phyloP scores from a whole-genome alignment of 35 echinoderm and acorn worm genomes.

The Hemicentrotus pulcherrimus region DNA sequence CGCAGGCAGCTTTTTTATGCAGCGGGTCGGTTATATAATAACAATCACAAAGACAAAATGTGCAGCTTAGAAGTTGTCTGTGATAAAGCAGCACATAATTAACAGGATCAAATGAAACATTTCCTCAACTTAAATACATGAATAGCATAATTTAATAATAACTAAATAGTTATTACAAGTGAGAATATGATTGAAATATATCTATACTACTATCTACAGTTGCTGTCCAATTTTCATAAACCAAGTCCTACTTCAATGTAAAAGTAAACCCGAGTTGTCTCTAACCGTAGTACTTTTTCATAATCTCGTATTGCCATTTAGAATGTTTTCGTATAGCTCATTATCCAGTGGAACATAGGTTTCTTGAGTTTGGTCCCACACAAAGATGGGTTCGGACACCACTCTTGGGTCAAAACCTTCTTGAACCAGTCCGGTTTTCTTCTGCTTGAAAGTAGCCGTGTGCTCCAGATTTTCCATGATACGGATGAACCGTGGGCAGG shows the following conservation, averaged over 20 bases:
- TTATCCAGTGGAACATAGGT: constrained; percentile 68
- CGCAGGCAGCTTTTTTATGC: background rate
- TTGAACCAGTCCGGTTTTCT: constrained; percentile 74
- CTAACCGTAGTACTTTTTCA: background rate
- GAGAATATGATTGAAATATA: background rate
- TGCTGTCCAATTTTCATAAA: too few species aligned
- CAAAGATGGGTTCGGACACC: constrained; percentile 72
- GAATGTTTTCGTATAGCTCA: constrained; percentile 63
- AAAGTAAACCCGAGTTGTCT: background rate
- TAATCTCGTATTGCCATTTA: constrained; percentile 67
- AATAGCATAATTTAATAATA: background rate
- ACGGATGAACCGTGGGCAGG: constrained; percentile 90
- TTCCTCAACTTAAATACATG: too few species aligned
- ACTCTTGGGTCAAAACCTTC: constrained; percentile 82
- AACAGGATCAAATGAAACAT: background rate
- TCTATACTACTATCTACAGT: background rate
- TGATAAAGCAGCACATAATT: background rate
- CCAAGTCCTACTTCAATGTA: background rate
- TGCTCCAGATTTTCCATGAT: constrained; percentile 69
- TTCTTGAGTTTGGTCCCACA: constrained; percentile 62
- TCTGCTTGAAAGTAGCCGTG: constrained; percentile 94
- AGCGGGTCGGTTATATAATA: background rate
- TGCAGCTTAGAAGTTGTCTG: background rate
- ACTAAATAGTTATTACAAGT: background rate
- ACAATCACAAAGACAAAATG: background rate